Conservation (phyloP, 1,140 invertebrate species). For the Platyura marginata region DNA sequence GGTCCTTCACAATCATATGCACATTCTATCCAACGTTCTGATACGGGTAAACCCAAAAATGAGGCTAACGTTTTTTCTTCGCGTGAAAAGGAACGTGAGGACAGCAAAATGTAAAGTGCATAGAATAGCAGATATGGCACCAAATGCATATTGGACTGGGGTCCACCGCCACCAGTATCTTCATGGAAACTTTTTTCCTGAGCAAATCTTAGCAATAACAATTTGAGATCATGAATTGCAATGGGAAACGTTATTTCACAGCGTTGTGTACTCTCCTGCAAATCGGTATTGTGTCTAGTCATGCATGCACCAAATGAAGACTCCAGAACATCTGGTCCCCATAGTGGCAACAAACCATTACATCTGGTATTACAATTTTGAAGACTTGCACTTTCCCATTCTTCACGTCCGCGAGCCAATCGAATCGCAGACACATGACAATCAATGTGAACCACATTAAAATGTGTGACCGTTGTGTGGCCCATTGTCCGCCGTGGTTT, state of each 20-base stretch:
- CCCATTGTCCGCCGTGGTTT: conserved; percentile 67
- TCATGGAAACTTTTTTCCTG: conserved; percentile 92
- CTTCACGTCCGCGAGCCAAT: conserved; percentile 57
- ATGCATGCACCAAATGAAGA: conserved; percentile 86
- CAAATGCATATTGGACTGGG: conserved; percentile 93
- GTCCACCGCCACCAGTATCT: conserved; percentile 89
- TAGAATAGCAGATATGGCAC: conserved; percentile 89
- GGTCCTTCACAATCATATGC: conserved; percentile 80
- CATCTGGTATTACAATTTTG: conserved; percentile 97
- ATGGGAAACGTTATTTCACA: conserved; percentile 75
- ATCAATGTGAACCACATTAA: conserved; percentile 95
- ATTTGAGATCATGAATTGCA: conserved; percentile 86
- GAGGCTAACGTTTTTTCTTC: conserved; percentile 52
- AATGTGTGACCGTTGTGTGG: conserved; percentile 92
- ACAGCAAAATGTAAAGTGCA: conserved; percentile 63
- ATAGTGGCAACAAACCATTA: conserved; percentile 87
- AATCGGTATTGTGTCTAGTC: conserved; percentile 71
- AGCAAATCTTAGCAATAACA: conserved; percentile 76
- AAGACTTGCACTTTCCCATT: conserved; percentile 93
- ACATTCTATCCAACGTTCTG: conserved; percentile 50
- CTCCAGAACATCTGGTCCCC: conserved; percentile 91
- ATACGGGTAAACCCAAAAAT: conserved; percentile 41
- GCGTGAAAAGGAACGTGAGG: conserved; percentile 24
- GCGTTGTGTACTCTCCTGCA: conserved; percentile 70
- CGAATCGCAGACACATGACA: conserved; percentile 92